Base-by-base conservation (phyloP, 2,888 invertebrate genomes). In the Aporophyla nigra region DNA sequence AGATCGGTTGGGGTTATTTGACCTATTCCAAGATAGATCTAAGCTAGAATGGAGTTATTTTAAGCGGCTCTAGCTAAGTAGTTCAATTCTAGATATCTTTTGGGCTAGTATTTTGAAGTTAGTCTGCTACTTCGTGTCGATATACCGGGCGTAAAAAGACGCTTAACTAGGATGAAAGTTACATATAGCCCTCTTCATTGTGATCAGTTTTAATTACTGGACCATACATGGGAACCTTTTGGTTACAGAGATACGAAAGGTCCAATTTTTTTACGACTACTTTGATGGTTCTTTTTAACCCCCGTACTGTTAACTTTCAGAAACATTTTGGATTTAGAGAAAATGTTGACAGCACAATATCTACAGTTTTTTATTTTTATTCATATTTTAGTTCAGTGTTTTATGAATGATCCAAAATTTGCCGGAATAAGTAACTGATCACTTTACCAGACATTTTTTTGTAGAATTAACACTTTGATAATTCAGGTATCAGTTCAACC, bases 41-140 rank as follows among this genome's bases (percentile, higher is more conserved):
- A 67, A 76, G 10, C 76, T 74, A 79, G 78, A 67, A 78, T 46
- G 10, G 7, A 21, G 54, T 58, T 86, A 85, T 87, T 87, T 85
- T 73, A 16, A 33, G 72, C 51, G 7, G 33, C 51, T 54, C 58
- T 76, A 67, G 58, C 80, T 76, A 51, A 51, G 19, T 6, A 82
- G 69, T 67, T 49, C 58, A 70, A 72, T 73, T 63, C 16, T 65
- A 61, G 85, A 74, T 68, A 78, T 61, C 40, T 49, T 81, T 75
- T 49, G 0, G 51, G 1, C 43, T 49, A 24, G 56, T 63, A 1
- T 54, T 70, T 27, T 54, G 19, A 77, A 58, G 12, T 49, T 65
- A 21, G 27, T 21, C 27, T 24, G 59, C 19, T 5, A 63, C 16
- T 19, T 74, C 46, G n/a, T 46, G 51, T 40, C 24, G 43, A 9